These are phyloP conservation scores for Amaurobius ferox DNA, from an alignment of 2,888 invertebrate genomes.

Conservation along the genomic window DNA sequence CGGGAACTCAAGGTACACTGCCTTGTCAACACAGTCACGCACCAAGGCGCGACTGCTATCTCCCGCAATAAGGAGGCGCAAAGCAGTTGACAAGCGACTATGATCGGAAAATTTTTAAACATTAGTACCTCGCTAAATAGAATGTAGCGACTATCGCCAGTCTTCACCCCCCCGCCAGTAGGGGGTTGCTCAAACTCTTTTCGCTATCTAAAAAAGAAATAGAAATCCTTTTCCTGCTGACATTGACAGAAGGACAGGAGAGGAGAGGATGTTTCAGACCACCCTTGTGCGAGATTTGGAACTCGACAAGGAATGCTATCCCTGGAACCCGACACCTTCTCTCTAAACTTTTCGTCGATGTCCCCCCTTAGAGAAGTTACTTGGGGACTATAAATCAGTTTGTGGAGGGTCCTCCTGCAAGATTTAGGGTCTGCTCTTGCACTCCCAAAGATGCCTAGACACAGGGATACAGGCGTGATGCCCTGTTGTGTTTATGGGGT, in stretches of 20 bases:
- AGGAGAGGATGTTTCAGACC: conserved; percentile 25
- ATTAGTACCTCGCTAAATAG: conserved; percentile 14
- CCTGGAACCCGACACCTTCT: conserved; percentile 50
- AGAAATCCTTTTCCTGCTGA: conserved; percentile 16
- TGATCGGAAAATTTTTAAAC: conserved; percentile 10
- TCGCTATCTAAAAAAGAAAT: conserved; percentile 9
- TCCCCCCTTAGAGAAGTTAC: not conserved
- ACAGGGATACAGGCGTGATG: too few species aligned
- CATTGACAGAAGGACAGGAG: conserved; percentile 61
- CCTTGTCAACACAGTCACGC: conserved; percentile 18
- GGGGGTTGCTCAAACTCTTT: too few species aligned
- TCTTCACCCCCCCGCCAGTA: not conserved
- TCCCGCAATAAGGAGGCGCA: conserved; percentile 30
- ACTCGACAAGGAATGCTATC: conserved; percentile 33
- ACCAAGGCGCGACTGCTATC: conserved; percentile 17
- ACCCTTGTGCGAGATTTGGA: conserved; percentile 35
- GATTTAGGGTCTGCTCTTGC: conserved; percentile 35
- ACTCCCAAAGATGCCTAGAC: not conserved
- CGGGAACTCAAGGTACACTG: too few species aligned
- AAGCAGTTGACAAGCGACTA: conserved; percentile 59
- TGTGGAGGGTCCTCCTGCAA: conserved; percentile 24
- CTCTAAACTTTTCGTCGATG: conserved; percentile 29
- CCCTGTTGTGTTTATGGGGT: conserved; percentile 16
- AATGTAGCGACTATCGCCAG: conserved; percentile 25
- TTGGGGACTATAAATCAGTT: conserved; percentile 56